Conservation (phyloP, 2,797 vertebrate genomes). For the Lycodopsis pacificus region DNA sequence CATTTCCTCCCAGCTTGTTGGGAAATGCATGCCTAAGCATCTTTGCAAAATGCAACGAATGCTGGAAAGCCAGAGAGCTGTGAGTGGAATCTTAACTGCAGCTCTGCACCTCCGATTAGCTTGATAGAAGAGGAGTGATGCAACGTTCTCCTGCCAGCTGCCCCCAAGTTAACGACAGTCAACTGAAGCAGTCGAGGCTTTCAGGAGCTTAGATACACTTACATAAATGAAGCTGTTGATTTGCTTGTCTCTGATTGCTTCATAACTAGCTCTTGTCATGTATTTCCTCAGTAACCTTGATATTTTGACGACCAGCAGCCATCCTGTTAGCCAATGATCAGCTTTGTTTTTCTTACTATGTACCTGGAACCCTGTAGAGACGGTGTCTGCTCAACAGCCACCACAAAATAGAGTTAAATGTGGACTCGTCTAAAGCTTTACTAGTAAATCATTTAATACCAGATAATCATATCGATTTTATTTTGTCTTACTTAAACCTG, state of each 20-base stretch:
- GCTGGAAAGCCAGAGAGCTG: constrained; percentile 55
- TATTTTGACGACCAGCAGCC: neutral
- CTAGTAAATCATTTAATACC: too few relatives aligned
- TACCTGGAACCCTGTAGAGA: too few relatives aligned
- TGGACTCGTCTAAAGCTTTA: too few relatives aligned
- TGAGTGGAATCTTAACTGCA: constrained; percentile 70
- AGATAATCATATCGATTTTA: too few relatives aligned
- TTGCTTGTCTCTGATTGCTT: neutral
- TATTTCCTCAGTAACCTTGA: constrained; percentile 13
- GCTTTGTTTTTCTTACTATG: neutral
- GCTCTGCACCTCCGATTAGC: constrained; percentile 62
- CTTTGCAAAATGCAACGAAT: constrained; percentile 67
- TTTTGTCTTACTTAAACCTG: too few relatives aligned
- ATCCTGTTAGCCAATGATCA: neutral
- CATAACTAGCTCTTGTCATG: too few relatives aligned
- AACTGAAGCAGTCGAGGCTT: constrained; percentile 41
- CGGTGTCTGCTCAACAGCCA: too few relatives aligned
- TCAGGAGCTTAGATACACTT: neutral
- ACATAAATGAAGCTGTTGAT: neutral
- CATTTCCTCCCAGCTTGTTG: constrained; percentile 50
- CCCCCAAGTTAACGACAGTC: constrained; percentile 47
- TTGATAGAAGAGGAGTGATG: constrained; percentile 41
- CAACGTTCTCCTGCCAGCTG: constrained; percentile 25
- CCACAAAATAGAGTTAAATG: too few relatives aligned
- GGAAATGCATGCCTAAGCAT: constrained; percentile 68